phyloP scores from a whole-genome alignment of 2,888 invertebrate genomes.

The Lysandra bellargus region DNA sequence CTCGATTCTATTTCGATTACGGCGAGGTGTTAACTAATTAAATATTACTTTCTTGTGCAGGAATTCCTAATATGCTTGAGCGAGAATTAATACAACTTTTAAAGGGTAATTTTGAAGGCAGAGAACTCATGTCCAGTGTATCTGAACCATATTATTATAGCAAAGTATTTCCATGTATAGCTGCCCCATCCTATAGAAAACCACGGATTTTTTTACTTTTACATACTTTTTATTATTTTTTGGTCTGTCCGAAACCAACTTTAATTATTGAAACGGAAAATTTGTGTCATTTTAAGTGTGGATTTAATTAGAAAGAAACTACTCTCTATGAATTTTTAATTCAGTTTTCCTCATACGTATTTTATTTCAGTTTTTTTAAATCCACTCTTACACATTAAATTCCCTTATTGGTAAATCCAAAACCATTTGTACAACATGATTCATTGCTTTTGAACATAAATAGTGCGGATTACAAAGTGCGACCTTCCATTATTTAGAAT shows the following conservation, averaged over 20 bases:
- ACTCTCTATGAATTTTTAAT: neutral
- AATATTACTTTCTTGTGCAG: neutral
- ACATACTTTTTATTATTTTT: too few relatives aligned
- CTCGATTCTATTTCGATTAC: constrained; percentile 46
- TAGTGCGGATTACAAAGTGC: constrained; percentile 31
- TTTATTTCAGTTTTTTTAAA: neutral
- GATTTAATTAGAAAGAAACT: too few relatives aligned
- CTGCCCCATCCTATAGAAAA: too few relatives aligned
- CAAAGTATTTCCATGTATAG: too few relatives aligned
- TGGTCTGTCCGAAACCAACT: too few relatives aligned
- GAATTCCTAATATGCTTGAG: neutral
- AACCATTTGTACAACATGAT: neutral
- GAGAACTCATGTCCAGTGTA: too few relatives aligned
- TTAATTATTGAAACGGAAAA: too few relatives aligned
- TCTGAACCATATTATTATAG: too few relatives aligned
- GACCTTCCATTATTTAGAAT: constrained; percentile 12
- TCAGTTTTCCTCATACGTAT: neutral
- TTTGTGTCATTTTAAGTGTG: too few relatives aligned
- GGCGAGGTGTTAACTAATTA: constrained; percentile 35
- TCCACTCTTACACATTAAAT: neutral
- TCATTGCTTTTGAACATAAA: constrained; percentile 24
- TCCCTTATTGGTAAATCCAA: neutral
- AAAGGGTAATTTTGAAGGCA: too few relatives aligned
- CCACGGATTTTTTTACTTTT: too few relatives aligned
- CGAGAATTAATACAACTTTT: neutral